Evolutionary conservation across 1,140 invertebrate genomes (phyloP).

Genomic region (Sweltsa coloradensis): DNA sequence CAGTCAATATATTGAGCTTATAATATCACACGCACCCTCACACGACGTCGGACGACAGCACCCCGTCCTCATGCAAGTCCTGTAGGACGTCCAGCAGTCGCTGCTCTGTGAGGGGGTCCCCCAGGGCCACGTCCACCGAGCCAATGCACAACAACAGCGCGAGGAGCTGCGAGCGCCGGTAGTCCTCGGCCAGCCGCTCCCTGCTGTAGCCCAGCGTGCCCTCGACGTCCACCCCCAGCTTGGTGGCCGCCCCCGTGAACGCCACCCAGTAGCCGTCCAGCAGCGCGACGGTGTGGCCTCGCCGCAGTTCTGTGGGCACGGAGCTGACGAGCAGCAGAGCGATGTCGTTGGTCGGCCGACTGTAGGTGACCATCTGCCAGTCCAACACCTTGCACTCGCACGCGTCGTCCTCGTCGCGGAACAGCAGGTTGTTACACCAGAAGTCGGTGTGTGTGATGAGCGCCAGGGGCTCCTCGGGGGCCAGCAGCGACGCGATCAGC

Average conservation of each 20-base stretch:
- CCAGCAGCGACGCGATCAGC: slow-evolving; percentile 47
- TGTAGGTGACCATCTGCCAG: slow-evolving; percentile 75
- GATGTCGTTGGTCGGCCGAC: slow-evolving; percentile 62
- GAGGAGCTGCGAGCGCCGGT: slow-evolving; percentile 53
- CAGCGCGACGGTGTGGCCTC: slow-evolving; percentile 39
- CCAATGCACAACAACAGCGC: slow-evolving; percentile 64
- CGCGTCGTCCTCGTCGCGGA: slow-evolving; percentile 33
- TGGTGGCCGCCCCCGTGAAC: slow-evolving; percentile 37
- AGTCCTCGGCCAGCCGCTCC: slow-evolving; percentile 45
- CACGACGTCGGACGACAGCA: slow-evolving; percentile 25
- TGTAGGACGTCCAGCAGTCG: slow-evolving; percentile 44
- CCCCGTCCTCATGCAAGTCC: slow-evolving; percentile 43
- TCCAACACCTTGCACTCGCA: slow-evolving; percentile 53
- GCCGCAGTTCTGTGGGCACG: slow-evolving; percentile 51
- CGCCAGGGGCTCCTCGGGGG: slow-evolving; percentile 50
- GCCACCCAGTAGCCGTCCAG: slow-evolving; percentile 55
- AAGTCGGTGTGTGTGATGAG: slow-evolving; percentile 68
- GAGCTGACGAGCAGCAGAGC: slow-evolving; percentile 67
- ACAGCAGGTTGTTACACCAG: slow-evolving; percentile 70
- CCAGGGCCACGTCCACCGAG: slow-evolving; percentile 60
- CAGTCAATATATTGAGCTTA: too few relatives aligned
- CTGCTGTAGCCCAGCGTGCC: slow-evolving; percentile 40
- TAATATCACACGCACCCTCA: too few relatives aligned
- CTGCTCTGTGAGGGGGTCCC: slow-evolving; percentile 53
- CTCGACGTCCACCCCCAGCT: slow-evolving; percentile 43